Evolutionary conservation across 2,888 invertebrate genomes (phyloP), one percentile per base, ranked within the genome.

Genomic region (Ophraella communa): DNA sequence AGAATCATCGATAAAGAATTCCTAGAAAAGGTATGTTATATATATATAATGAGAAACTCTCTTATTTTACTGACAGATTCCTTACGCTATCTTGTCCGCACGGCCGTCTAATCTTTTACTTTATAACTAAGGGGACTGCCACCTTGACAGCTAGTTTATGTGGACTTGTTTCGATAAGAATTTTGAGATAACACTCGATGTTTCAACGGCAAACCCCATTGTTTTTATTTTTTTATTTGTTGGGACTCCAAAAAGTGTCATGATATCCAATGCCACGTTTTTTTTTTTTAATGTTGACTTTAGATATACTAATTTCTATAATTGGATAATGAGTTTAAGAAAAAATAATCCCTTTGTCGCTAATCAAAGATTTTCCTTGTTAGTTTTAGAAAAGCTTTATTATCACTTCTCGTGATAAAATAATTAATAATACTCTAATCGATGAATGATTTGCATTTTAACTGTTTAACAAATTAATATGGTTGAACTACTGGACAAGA

Each of bases 71-170:
- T 59, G 59, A 59, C 59, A 51, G 59, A 59, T 59, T 59, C 51
- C 49, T 59, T 42, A 35, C 17, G 51, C 35, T 59, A 59, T 59
- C 56, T 62, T 62, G 47, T 62, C 62, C 63, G 42, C 54, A 35
- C 49, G 42, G 63, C 58, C 62, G 67, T 70, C 70, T 77, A 76
- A 77, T 75, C 49, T 51, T 51, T 78, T 77, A 78, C 76, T 71
- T 70, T 69, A 51, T 51, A 70, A 73, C 74, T 69, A 70, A 51
- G 51, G 70, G 66, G 77, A 78, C 79, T 80, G 80, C 80, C 81
- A 79, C 79, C 73, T 76, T 79, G 81, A 79, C 80, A 79, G 79
- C 76, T 77, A 79, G 78, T 81, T 81, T 81, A 80, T 80, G 79
- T 77, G 78, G 77, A 76, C 77, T 80, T 75, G 78, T 79, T 76